phyloP scores from a whole-genome alignment of 2,113 vertebrate species.

The Henicopernis longicauda region DNA sequence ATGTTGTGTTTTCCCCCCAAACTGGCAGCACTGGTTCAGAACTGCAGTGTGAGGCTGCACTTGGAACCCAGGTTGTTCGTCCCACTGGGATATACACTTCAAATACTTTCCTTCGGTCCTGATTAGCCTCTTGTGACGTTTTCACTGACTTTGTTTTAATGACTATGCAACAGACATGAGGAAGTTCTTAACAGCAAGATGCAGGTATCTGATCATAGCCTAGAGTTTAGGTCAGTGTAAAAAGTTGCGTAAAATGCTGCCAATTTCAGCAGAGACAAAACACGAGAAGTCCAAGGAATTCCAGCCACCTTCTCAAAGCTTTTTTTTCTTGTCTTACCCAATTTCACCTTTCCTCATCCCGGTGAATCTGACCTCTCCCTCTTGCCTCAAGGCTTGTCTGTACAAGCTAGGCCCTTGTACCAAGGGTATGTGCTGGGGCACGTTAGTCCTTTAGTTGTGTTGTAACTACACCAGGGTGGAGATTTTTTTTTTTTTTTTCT shows the following conservation, averaged over 20 bases:
- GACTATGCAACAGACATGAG: background rate
- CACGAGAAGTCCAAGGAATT: background rate
- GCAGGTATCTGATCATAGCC: background rate
- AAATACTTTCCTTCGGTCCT: background rate
- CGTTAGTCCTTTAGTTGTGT: background rate
- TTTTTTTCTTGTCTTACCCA: background rate
- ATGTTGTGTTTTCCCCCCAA: rapidly evolving
- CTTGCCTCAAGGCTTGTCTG: background rate
- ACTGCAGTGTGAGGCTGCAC: rapidly evolving
- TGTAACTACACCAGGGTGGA: background rate
- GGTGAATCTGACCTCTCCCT: conserved; percentile 14
- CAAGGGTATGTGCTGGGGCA: background rate
- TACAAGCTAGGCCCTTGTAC: background rate
- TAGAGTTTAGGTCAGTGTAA: background rate
- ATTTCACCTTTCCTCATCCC: background rate
- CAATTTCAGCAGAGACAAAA: background rate
- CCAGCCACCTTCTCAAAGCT: background rate
- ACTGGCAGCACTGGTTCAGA: background rate
- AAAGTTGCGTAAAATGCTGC: background rate
- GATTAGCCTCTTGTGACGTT: background rate
- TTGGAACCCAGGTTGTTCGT: background rate
- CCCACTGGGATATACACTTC: background rate
- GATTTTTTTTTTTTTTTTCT: background rate
- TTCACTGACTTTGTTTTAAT: background rate
- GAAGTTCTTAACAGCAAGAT: background rate